Base-by-base conservation (phyloP, 2,113 vertebrate genomes). In the Zosterops lateralis region DNA sequence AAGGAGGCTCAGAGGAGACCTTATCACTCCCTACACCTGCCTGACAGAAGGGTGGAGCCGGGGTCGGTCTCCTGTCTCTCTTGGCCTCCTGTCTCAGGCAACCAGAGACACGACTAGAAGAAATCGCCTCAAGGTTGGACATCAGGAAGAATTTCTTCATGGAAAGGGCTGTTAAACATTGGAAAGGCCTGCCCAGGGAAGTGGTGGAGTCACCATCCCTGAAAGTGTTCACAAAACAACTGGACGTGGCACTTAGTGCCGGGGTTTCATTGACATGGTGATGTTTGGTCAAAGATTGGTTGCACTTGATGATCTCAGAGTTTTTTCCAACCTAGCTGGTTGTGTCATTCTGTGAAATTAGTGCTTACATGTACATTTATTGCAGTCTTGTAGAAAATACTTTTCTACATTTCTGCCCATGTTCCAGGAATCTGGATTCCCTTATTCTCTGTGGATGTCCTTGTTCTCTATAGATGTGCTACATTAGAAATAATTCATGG, bases 401-500 rank as follows among this genome's bases (percentile, higher is more conserved):
- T 45, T 65, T 34, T 54, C 8, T 50, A 5, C 25, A 5, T 75
- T 82, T 87, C 25, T 58, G 21, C 16, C 7, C 2, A 2, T 47
- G 6, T 84, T 60, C 9, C 7, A 3, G 40, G 26, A 44, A 25
- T 17, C 14, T 1, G 1, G 8, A 13, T 5, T 6, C 13, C 16
- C 3, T 45, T 19, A 4, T 26, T 50, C 16, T 20, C 5, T 22
- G 1, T 5, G 15, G 14, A 7, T 4, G 20, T 15, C 14, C 8
- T 34, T 32, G 3, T 40, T 70, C 18, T n/a, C 5, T 28, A 1
- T 7, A 8, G 42, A 10, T 31, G 3, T 1, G 0, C 22, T 31
- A 22, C 11, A 6, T 9, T 34, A 1, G 0, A 2, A 54, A 1
- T 57, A 21, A 9, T 6, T 57, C 4, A 6, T 7, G 17, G 15